Percentiles rank a stretch among this genome's conserved stretches.
phyloP scores from a whole-genome alignment of 2,797 vertebrate species.

The Yasuhikotakia modesta region DNA sequence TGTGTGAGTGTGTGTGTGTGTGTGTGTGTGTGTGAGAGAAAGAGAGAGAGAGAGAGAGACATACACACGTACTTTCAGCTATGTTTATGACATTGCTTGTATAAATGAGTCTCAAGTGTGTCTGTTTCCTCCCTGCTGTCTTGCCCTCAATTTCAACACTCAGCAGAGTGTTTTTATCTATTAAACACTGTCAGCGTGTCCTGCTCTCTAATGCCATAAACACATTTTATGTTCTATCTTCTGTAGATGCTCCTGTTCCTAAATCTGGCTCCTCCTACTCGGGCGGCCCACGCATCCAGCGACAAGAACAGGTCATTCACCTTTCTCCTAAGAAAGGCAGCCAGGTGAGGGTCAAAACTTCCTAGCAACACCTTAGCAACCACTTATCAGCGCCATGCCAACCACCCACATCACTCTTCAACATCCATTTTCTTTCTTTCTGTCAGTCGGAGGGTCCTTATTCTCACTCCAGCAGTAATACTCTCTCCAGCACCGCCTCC shows the following conservation, averaged over 20 bases:
- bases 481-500: constrained; percentile 95
- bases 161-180: background rate
- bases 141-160: background rate
- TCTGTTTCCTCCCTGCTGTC: constrained; percentile 32
- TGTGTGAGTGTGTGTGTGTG: background rate
- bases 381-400: background rate
- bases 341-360: constrained; percentile 78
- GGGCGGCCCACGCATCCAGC: constrained; percentile 89
- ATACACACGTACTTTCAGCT: background rate
- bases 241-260: constrained; percentile 83
- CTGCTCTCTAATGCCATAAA: background rate
- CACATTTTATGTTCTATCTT: background rate
- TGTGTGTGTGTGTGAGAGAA: background rate
- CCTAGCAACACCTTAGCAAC: background rate
- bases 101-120: constrained; percentile 44
- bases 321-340: constrained; percentile 95
- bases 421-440: background rate
- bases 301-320: constrained; percentile 96
- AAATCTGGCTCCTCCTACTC: constrained; percentile 88
- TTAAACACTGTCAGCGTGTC: constrained; percentile 1
- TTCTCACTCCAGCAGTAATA: constrained; percentile 98
- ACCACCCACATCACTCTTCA: background rate
- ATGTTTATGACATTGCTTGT: constrained; percentile 29
- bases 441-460: constrained; percentile 90
- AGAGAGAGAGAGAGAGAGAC: background rate